These are phyloP conservation scores for Lasioglossum villosulum DNA, from an alignment of 2,888 invertebrate species.

Conservation along the genomic window DNA sequence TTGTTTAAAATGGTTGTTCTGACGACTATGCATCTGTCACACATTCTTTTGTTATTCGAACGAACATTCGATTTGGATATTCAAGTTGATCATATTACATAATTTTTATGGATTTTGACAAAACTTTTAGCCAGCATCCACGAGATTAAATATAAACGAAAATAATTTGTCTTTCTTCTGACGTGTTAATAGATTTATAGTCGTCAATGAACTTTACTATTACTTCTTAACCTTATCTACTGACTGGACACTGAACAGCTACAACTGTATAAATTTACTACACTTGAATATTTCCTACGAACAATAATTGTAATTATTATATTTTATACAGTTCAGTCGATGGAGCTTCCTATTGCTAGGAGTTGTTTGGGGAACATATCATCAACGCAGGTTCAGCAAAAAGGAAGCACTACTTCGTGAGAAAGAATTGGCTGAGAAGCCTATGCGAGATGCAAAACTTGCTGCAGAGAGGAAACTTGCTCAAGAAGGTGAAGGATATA, in stretches of 20 bases:
- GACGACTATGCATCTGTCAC: not conserved
- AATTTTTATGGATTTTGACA: constrained; percentile 49
- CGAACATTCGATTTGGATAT: not conserved
- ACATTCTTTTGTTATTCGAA: constrained; percentile 6
- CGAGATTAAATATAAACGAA: not conserved
- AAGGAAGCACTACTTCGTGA: constrained; percentile 88
- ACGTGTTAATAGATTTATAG: not conserved
- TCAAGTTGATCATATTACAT: constrained; percentile 61
- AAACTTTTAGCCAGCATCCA: constrained; percentile 7
- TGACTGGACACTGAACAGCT: not conserved
- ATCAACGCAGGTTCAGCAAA: constrained; percentile 89
- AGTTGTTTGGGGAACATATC: constrained; percentile 90
- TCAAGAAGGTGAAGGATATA: constrained; percentile 16
- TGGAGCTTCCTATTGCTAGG: constrained; percentile 92
- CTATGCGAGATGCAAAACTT: constrained; percentile 89
- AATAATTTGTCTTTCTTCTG: not conserved
- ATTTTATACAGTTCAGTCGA: constrained; percentile 88
- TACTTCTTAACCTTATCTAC: not conserved
- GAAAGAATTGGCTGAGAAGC: constrained; percentile 89
- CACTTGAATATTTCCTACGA: not conserved
- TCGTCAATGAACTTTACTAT: not conserved
- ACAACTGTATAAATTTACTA: not conserved
- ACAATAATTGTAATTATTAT: not conserved
- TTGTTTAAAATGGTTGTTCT: not conserved
- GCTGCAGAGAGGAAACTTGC: constrained; percentile 88